Evolutionary conservation across 1,140 invertebrate species (phyloP), one percentile per base, ranked within the genome.

Genomic region (Drosophila arizonae): DNA sequence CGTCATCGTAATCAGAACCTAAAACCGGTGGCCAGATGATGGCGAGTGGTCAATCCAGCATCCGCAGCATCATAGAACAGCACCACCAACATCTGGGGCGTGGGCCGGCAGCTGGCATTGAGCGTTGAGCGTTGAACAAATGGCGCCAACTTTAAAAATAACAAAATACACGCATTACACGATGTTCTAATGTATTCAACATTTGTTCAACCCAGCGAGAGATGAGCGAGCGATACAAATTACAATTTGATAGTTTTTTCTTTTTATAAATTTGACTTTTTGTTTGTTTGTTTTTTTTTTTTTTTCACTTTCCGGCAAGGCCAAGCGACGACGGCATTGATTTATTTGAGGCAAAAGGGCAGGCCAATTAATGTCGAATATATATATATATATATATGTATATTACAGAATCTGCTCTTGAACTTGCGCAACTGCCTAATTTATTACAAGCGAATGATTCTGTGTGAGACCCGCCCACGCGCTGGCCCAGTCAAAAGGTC

Each of bases 61-160:
- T 5, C 51, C 54, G 43, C 41, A 70, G 13, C 43, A 36, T 1
- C 56, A 52, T 55, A 17, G 26, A 57, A 30, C 60, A 65, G 33
- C 80, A 82, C 79, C 72, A 57, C 36, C 60, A 65, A 28, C 80
- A 82, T 84, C 72, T 82, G 81, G 69, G 81, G 79, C 81, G 80
- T 79, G 81, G 79, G 82, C 74, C n/a, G 76, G 15, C 71, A 71
- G 64, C 30, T 51, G 58, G 54, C 72, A 63, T 71, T 57, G 71
- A 30, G 28, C 28, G 5, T 6, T 24, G 28, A 45, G 39, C 50
- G 5, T 6, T 24, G 28, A 45, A 28, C 50, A 58, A 33, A 56
- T 81, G 82, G 78, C 75, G 75, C 78, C 73, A 76, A 76, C 70
- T 57, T 69, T 72, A 86, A 87, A 87, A 87, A 81, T 79, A 76